Base-by-base conservation (phyloP, 2,113 vertebrate species). In the Bombycilla garrulus region DNA sequence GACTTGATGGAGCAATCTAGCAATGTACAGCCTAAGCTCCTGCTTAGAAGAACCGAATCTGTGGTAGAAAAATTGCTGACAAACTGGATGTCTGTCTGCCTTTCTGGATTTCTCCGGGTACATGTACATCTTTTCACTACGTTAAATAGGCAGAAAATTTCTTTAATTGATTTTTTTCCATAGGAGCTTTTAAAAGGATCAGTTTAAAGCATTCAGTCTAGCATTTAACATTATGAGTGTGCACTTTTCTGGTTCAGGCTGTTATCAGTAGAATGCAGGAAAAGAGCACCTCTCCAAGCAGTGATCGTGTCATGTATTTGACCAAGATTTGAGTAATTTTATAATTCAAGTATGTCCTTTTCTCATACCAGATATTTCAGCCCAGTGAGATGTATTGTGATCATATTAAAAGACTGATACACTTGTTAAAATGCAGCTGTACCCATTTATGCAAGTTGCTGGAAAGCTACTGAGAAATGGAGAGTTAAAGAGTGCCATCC, bases 1-100 rank as follows among this genome's bases (percentile, higher is more conserved):
- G 98, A 98, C 91, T 90, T 99, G 92, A 99, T 99, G 98, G 98
- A 99, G 20, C 98, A 98, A 45, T 98, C 96, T 29, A 98, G 98
- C 92, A 99, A 98, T 29, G 73, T 98, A 44, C 99, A 99, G 90
- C 98, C 99, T 40, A 99, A 99, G 73, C 98, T 99, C 44, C 94
- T 99, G 97, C 98, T 99, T 8, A 98, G 99, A 22, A 97, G 99
- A 71, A 99, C 99, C 0, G 99, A 99, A 96, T 99, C 99, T 12
- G 98, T 98, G 16, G 99, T 99, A 5, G 99, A 99, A 96, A 99
- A 99, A 56, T 96, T 99, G 72, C 97, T 99, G 87, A 99, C 99
- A 83, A 99, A 99, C 95, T 99, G 99, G 99, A 99, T 99, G 98
- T 99, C 99, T 23, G 98, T 99, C 88, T 99, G 99, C 93, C 98